Evolutionary conservation across 2,113 vertebrate species (phyloP).

Genomic region (Callionymus lyra): DNA sequence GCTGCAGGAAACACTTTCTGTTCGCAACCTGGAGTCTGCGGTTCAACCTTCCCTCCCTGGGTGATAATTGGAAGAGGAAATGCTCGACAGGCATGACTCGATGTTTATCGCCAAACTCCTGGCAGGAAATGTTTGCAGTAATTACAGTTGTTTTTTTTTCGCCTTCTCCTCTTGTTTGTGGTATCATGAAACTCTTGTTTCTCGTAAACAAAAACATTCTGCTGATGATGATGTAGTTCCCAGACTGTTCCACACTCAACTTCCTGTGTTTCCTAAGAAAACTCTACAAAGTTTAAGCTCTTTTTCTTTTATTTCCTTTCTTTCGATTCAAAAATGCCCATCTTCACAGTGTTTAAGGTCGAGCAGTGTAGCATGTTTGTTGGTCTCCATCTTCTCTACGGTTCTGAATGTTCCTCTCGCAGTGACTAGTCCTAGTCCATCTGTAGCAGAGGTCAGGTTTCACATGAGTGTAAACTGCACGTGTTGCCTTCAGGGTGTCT

Average conservation of each 20-base stretch:
- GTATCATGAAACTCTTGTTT: too few species aligned
- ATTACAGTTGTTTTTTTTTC: constrained; percentile 12
- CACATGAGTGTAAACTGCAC: constrained; percentile 15
- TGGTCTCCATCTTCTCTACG: too few species aligned
- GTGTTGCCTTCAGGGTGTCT: constrained; percentile 35
- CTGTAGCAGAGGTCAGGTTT: constrained; percentile 11
- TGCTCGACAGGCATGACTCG: not conserved
- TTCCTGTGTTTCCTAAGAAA: too few species aligned
- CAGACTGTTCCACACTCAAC: too few species aligned
- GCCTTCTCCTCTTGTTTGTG: not conserved
- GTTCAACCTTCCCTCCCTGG: too few species aligned
- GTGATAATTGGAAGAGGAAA: constrained; percentile 2
- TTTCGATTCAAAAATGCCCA: constrained; percentile 16
- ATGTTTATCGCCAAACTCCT: constrained; percentile 10
- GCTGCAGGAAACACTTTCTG: too few species aligned
- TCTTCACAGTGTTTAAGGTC: too few species aligned
- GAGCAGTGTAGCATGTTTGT: too few species aligned
- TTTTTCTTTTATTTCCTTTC: constrained; percentile 1
- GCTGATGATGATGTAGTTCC: too few species aligned
- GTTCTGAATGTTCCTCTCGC: constrained; percentile 1
- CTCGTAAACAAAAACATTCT: too few species aligned
- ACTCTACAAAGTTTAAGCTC: constrained; percentile 5
- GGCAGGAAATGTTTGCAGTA: constrained; percentile 25
- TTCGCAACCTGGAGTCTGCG: too few species aligned
- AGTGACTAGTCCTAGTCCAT: too few species aligned